Conservation (phyloP, 2,888 invertebrate genomes). For the Gnatocerus cornutus region DNA sequence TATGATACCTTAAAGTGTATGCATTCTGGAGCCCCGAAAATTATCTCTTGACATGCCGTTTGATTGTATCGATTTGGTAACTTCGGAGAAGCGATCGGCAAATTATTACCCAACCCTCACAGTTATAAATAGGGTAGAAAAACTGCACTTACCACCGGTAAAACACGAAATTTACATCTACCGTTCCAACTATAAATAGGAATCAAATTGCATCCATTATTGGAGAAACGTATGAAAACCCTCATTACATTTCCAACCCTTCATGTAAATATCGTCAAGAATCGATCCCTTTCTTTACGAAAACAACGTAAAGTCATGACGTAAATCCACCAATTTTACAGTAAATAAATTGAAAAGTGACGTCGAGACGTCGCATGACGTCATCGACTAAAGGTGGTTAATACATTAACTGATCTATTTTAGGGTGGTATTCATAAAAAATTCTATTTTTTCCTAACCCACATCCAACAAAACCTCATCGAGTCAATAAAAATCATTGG, state of each 20-base stretch:
- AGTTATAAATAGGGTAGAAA: background rate
- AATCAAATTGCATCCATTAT: background rate
- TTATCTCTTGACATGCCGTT: conserved; percentile 17
- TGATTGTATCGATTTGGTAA: conserved; percentile 10
- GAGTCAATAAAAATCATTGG: conserved; percentile 2
- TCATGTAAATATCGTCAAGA: conserved; percentile 5
- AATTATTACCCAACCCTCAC: conserved; percentile 9
- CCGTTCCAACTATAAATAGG: conserved; percentile 1
- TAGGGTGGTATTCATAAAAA: conserved; percentile 20
- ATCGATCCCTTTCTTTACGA: conserved; percentile 22
- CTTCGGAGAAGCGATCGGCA: conserved; percentile 6
- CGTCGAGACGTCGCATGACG: conserved; percentile 30
- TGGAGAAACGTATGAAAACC: conserved; percentile 5
- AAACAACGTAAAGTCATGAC: conserved; percentile 8
- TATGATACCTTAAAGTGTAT: too few relatives aligned
- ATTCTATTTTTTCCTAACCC: background rate
- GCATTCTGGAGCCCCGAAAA: background rate
- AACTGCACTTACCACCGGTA: background rate
- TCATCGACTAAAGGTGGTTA: background rate
- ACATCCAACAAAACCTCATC: background rate
- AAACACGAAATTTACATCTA: conserved; percentile 4
- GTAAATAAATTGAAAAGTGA: conserved; percentile 28
- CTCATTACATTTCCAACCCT: conserved; percentile 12
- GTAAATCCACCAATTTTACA: conserved; percentile 15
- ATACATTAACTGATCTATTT: conserved; percentile 23